A percentile compares a stretch with the other conserved stretches of the same genome.
Evolutionary conservation across 1,140 invertebrate genomes (phyloP).

Genomic region (Bombus superbus): DNA sequence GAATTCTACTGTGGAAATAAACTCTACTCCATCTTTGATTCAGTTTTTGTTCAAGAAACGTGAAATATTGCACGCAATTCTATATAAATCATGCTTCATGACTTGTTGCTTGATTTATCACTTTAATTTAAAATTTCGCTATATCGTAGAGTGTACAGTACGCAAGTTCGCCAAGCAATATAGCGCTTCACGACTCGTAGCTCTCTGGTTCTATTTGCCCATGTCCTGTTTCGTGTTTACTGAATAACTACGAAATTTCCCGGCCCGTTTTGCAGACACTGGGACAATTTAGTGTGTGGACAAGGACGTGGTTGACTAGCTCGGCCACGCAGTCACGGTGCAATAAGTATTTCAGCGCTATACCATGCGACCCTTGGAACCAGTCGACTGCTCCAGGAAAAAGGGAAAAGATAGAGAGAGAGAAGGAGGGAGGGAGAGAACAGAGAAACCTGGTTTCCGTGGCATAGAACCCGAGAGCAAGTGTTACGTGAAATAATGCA

Average conservation of each 20-base stretch:
- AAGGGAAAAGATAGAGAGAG: background rate
- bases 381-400: background rate
- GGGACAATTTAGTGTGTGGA: constrained; percentile 26
- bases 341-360: constrained; percentile 62
- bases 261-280: background rate
- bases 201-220: background rate
- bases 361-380: background rate
- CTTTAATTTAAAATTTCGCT: background rate
- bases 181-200: background rate
- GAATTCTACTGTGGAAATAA: no score
- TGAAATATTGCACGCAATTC: background rate
- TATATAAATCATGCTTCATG: background rate
- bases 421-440: background rate
- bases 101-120: background rate
- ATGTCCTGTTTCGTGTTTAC: background rate
- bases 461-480: constrained; percentile 1
- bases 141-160: background rate
- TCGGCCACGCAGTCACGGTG: background rate
- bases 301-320: background rate
- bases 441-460: constrained; percentile 11
- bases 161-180: background rate
- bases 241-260: background rate
- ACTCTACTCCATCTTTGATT: no score
- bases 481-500: constrained; percentile 64
- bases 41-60: background rate